Evolutionary conservation across 1,140 invertebrate genomes (phyloP).

Genomic region (Drosophila truncata): DNA sequence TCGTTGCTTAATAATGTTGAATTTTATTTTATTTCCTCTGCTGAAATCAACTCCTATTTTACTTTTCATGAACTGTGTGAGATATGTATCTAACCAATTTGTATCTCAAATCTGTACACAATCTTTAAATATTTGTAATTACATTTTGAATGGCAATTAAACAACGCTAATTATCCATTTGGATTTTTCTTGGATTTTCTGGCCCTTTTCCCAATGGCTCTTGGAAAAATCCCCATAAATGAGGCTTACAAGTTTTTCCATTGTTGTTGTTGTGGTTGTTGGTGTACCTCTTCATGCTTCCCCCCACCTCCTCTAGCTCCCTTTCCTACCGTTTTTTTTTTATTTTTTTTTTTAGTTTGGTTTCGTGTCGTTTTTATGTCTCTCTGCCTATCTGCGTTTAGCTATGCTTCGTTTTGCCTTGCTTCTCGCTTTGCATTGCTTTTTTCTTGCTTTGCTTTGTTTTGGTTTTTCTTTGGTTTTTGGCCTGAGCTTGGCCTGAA

Average conservation of each 20-base stretch:
- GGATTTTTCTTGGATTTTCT: conserved; percentile 10
- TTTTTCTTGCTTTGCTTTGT: conserved; percentile 39
- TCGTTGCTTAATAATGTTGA: not conserved
- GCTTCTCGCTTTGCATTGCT: conserved; percentile 47
- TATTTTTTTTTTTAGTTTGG: conserved; percentile 20
- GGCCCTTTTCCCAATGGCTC: conserved; percentile 23
- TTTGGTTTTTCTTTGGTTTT: conserved; percentile 57
- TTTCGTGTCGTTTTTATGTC: conserved; percentile 49
- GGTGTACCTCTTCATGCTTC: not conserved
- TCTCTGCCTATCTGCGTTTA: conserved; percentile 50
- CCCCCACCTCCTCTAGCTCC: not conserved
- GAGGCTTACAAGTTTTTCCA: conserved; percentile 9
- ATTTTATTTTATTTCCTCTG: not conserved
- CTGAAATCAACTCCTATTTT: not conserved
- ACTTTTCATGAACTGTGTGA: not conserved
- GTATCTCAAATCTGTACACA: conserved; percentile 1
- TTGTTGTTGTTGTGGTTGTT: conserved; percentile 14
- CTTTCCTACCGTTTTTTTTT: conserved; percentile 16
- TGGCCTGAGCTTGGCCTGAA: conserved; percentile 70
- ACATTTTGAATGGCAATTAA: conserved; percentile 16
- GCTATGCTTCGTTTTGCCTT: conserved; percentile 41
- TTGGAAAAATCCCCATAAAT: conserved; percentile 37
- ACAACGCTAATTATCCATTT: conserved; percentile 20
- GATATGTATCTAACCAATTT: conserved; percentile 6
- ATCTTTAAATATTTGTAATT: conserved; percentile 18